Base-by-base conservation (phyloP, 1,140 invertebrate species). In the Teleopsis dalmanni region DNA sequence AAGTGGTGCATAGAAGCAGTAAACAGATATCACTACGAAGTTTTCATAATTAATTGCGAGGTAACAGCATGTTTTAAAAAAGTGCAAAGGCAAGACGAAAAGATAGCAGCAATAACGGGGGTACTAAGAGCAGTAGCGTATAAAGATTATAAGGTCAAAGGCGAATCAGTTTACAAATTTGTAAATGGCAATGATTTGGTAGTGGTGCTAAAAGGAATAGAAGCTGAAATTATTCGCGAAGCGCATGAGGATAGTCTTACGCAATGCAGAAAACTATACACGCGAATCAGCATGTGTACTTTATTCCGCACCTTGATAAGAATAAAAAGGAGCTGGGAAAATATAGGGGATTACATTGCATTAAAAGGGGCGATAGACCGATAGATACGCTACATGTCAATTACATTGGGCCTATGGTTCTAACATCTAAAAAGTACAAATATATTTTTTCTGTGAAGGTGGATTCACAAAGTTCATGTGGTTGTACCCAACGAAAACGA, bases 401-500 rank as follows among this genome's bases (percentile, higher is more conserved):
- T 23, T 48, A 50, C 23, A 6, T 53, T 6, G 71, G 72, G 46
- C 72, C 71, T 6, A 33, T 72, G 8, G 36, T 45, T 18, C 31
- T 52, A 14, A 65, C 65, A 0, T 54, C 53, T 10, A 73, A 73
- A 33, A 52, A 56, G 16, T 73, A 74, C 47, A 59, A 62, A 19
- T 55, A 72, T 53, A 57, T 73, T 9, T 57, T 74, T 0, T 59
- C 53, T 0, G 47, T 73, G 0, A 48, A 70, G 3, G 70, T 51
- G 62, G 46, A 1, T 73, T 71, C 54, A 59, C 62, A 3, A 72
- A 73, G 33, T 74, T 72, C 54, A 48, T 57, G 11, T 44, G 42
- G 42, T 19, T 44, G 23, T 31, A 11, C 18, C 42, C 42, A 7
- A 31, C 27, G 11, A 31, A 44, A 44, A 46, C 45, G 23, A 72